Percentiles rank a stretch among this genome's conserved stretches.
Evolutionary conservation across 2,888 invertebrate species (phyloP).

Genomic region (Lymantria dispar): DNA sequence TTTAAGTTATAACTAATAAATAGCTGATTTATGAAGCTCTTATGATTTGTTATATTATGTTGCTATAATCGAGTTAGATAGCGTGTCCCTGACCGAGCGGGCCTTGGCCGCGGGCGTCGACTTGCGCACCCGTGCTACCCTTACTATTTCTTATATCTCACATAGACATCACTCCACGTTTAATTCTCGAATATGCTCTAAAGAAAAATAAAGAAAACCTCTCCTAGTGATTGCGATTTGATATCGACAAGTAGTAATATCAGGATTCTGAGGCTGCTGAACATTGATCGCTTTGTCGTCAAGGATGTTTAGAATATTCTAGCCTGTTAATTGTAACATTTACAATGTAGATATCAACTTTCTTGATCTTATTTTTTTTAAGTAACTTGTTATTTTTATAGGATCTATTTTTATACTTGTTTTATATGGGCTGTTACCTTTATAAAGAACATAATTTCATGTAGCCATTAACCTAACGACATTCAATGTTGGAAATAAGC

Average conservation of each 20-base stretch:
- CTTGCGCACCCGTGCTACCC: slow-evolving; percentile 37
- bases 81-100: slow-evolving; percentile 72
- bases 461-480: too few relatives aligned
- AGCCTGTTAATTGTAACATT: too few relatives aligned
- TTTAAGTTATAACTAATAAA: too few relatives aligned
- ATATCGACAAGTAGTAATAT: slow-evolving; percentile 24
- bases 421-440: too few relatives aligned
- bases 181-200: neutral
- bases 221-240: slow-evolving; percentile 25
- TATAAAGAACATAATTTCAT: too few relatives aligned
- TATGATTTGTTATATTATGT: slow-evolving; percentile 12
- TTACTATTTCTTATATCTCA: slow-evolving; percentile 28
- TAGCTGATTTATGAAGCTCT: too few relatives aligned
- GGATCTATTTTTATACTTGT: too few relatives aligned
- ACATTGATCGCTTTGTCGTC: slow-evolving; percentile 26
- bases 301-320: slow-evolving; percentile 1
- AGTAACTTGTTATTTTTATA: too few relatives aligned
- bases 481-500: too few relatives aligned
- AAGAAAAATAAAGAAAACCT: neutral
- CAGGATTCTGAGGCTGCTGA: slow-evolving; percentile 17
- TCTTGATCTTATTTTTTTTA: too few relatives aligned
- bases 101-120: slow-evolving; percentile 75
- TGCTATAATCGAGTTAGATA: slow-evolving; percentile 58
- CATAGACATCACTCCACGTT: slow-evolving; percentile 16
- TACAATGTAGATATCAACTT: too few relatives aligned